These are phyloP conservation scores for Zaprionus inermis DNA, from an alignment of 1,140 invertebrate species.

Conservation along the genomic window DNA sequence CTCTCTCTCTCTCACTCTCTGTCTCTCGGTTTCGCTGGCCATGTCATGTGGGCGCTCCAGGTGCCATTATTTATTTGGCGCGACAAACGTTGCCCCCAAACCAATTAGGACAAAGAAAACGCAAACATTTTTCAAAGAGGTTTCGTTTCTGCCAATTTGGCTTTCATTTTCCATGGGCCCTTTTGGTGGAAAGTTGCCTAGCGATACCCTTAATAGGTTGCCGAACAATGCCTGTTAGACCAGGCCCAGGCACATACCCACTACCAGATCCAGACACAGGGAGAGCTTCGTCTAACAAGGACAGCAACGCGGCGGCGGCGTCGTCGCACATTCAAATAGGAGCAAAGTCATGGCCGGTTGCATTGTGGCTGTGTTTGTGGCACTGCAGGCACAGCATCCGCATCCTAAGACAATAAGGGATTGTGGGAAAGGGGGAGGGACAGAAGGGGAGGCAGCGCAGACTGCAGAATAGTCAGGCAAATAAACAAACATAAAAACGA, in stretches of 20 bases:
- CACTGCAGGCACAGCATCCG: slow-evolving; percentile 40
- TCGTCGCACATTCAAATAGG: slow-evolving; percentile 68
- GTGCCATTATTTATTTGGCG: slow-evolving; percentile 79
- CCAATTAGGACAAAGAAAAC: slow-evolving; percentile 71
- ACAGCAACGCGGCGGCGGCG: slow-evolving; percentile 31
- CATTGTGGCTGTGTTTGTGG: slow-evolving; percentile 25
- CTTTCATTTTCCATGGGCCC: slow-evolving; percentile 75
- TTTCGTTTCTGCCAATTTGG: slow-evolving; percentile 61
- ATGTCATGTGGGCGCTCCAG: slow-evolving; percentile 63
- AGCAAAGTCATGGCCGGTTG: slow-evolving; percentile 62
- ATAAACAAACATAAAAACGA: slow-evolving; percentile 60
- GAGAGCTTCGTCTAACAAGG: slow-evolving; percentile 64
- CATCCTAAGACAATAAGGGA: slow-evolving; percentile 60
- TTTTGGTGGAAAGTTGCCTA: slow-evolving; percentile 67
- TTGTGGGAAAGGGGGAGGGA: neutral
- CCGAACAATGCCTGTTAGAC: slow-evolving; percentile 35
- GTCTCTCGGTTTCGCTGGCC: slow-evolving; percentile 46
- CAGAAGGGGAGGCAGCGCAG: neutral
- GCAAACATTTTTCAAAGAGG: slow-evolving; percentile 68
- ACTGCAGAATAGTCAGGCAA: slow-evolving; percentile 53
- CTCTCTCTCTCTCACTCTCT: slow-evolving; percentile 6
- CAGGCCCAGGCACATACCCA: neutral
- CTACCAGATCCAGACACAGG: neutral
- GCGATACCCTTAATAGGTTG: slow-evolving; percentile 67
- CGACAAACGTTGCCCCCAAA: slow-evolving; percentile 66